Evolutionary conservation across 2,888 invertebrate genomes (phyloP).

Genomic region (Drosophila algonquin): DNA sequence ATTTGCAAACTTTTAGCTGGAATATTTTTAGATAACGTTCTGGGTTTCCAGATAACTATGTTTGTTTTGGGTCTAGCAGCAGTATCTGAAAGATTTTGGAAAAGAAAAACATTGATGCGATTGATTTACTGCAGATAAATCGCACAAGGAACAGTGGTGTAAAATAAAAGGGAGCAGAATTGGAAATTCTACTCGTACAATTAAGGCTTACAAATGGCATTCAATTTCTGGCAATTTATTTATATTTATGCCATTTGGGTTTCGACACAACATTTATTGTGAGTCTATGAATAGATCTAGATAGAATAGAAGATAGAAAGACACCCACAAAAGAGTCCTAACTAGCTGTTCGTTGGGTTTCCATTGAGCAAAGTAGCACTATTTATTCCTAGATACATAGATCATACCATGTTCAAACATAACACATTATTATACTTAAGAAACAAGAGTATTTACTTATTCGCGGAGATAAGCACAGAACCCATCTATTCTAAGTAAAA

Average conservation of each 20-base stretch:
- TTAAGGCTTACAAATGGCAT: not conserved
- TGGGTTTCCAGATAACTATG: not conserved
- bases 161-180: not conserved
- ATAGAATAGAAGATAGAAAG: not conserved
- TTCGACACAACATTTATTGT: too few relatives aligned
- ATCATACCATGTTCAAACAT: not conserved
- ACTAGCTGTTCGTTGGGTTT: too few relatives aligned
- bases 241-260: too few relatives aligned
- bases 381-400: not conserved
- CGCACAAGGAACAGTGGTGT: not conserved
- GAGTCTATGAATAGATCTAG: not conserved
- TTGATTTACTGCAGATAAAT: not conserved
- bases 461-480: too few relatives aligned
- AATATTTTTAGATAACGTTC: not conserved
- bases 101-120: not conserved
- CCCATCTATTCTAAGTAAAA: too few relatives aligned
- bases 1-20: not conserved
- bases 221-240: not conserved
- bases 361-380: not conserved
- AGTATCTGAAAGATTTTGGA: too few relatives aligned
- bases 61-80: not conserved
- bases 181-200: not conserved
- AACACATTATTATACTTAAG: too few relatives aligned
- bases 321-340: not conserved
- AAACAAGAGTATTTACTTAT: too few relatives aligned